Evolutionary conservation across 2,113 vertebrate genomes (phyloP), one percentile per base, ranked within the genome.

Genomic region (Cyanoramphus novaezelandiae): DNA sequence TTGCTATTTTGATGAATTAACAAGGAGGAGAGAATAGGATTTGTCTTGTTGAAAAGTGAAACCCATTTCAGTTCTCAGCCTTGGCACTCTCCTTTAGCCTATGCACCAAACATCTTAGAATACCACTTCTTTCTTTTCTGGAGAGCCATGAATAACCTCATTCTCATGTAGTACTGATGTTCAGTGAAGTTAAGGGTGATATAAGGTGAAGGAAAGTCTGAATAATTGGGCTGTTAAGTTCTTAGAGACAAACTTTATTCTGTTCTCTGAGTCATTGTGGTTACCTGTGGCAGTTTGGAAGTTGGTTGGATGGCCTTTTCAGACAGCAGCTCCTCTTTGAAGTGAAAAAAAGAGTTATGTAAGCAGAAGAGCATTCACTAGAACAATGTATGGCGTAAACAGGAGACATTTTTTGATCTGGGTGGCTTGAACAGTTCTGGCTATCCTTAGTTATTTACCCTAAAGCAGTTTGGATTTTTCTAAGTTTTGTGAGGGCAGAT

Each of bases 311-410:
- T 77, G 39, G 75, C 47, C 57, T 94, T 91, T 96, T 90, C 62
- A 90, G 57, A 53, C 52, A 72, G 57, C 72, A 78, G 59, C 62
- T 91, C 60, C 39, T 91, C 85, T 93, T 91, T 82, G 92, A 96
- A 91, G 90, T 18, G 8, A 31, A 62, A 44, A 46, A 47, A 74
- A 63, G 2, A 63, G 2, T 88, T 71, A 76, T 44, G 28, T 88
- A 78, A 90, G 65, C 29, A 87, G 67, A 88, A 80, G 13, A 85
- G 17, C 65, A 52, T 93, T 96, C 62, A 76, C 20, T 69, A 52
- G 52, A 69, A 85, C 76, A 93, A 91, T 96, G 35, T 43, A 85
- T 71, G 70, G 87, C 90, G 47, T 68, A 77, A 88, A 81, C 44
- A 86, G 39, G 35, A 86, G 53, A 57, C 13, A 2, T 25, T 75